These are phyloP conservation scores for pig (Sus scrofa) DNA, from an alignment of 2,113 vertebrate species.

Conservation along the genomic window T2T-Sscrofa CM000820.6:87139001-87139500, in stretches of 20 bases:
- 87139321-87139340: background rate
- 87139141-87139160: background rate
- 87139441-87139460: background rate
- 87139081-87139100: background rate
- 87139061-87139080: background rate
- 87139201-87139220: background rate
- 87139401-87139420: slow-evolving; percentile 24
- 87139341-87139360: background rate
- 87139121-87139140: background rate
- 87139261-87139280: background rate
- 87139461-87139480: slow-evolving; percentile 31
- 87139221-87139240: background rate
- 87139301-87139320: background rate
- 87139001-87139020: background rate
- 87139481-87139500: slow-evolving; percentile 51
- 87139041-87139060: background rate
- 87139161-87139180: background rate
- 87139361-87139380: background rate
- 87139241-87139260: background rate
- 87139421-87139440: slow-evolving; percentile 46
- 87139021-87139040: background rate
- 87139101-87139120: background rate
- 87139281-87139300: background rate
- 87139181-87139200: background rate
- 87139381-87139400: background rate